phyloP scores from a whole-genome alignment of 2,888 invertebrate genomes.

The Digitonthophagus gazella region DNA sequence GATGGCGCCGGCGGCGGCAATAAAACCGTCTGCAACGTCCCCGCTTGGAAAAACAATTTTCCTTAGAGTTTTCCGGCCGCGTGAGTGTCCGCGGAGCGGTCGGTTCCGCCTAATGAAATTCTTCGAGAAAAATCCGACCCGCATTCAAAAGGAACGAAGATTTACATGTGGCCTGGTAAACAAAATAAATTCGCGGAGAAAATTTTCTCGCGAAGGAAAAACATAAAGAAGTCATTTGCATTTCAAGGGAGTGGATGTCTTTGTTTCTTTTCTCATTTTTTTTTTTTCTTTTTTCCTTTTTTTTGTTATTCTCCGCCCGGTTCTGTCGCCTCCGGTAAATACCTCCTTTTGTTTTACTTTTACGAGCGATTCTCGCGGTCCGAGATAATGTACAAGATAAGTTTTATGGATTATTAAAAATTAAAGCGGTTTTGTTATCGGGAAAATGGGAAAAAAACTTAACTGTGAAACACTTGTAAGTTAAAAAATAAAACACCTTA shows the following conservation, averaged over 20 bases:
- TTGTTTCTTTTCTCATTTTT: background rate
- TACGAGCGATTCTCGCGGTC: background rate
- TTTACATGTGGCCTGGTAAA: background rate
- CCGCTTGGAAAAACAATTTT: background rate
- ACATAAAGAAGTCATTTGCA: background rate
- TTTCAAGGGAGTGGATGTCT: background rate
- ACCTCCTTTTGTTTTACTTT: background rate
- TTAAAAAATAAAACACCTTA: too few species aligned
- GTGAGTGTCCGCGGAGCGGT: background rate
- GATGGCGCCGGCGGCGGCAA: constrained; percentile 1
- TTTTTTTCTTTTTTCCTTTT: background rate
- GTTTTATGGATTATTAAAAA: background rate
- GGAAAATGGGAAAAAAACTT: too few species aligned
- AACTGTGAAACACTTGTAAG: too few species aligned
- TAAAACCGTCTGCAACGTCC: background rate
- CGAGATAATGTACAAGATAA: background rate
- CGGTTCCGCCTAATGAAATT: constrained; percentile 7
- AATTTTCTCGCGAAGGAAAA: background rate
- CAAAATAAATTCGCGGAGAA: background rate
- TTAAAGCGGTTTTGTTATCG: too few species aligned
- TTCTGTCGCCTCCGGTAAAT: background rate
- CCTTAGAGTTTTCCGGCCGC: background rate
- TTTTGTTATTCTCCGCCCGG: background rate
- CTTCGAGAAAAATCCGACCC: background rate
- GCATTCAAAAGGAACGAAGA: background rate